Conservation (phyloP, 1,140 invertebrate species). For the Lucilia sericata region DNA sequence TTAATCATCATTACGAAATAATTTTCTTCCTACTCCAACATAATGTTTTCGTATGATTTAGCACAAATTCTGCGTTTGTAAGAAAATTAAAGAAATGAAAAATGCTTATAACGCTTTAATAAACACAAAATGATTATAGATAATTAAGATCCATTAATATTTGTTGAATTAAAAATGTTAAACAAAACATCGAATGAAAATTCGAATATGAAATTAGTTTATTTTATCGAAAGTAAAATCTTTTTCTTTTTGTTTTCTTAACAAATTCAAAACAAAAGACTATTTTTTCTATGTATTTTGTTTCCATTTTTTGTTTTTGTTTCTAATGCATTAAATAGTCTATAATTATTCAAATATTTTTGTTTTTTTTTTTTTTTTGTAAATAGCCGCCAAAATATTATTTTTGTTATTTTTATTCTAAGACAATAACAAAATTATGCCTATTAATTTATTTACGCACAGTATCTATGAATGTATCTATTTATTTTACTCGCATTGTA, state of each 20-base stretch:
- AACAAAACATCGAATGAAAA: not conserved
- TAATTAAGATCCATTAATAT: not conserved
- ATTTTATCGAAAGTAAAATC: not conserved
- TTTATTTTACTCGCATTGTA: not conserved
- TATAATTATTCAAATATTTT: not conserved
- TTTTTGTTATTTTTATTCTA: not conserved
- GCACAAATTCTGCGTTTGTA: not conserved
- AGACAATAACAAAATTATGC: not conserved
- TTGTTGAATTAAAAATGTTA: not conserved
- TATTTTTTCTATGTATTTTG: too few species aligned
- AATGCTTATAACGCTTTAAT: not conserved
- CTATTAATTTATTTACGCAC: not conserved
- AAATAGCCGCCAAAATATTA: not conserved
- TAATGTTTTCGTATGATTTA: not conserved
- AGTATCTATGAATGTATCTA: not conserved
- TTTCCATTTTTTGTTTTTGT: too few species aligned
- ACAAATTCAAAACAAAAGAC: not conserved
- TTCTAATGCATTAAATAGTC: not conserved
- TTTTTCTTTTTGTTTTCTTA: not conserved
- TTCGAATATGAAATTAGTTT: not conserved
- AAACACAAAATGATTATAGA: not conserved
- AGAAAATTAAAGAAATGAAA: not conserved
- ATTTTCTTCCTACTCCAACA: not conserved
- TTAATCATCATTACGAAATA: too few species aligned
- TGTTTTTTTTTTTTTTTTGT: too few species aligned